These are phyloP conservation scores for Sparidentex hasta DNA, from an alignment of 2,797 vertebrate species.

Conservation along the genomic window DNA sequence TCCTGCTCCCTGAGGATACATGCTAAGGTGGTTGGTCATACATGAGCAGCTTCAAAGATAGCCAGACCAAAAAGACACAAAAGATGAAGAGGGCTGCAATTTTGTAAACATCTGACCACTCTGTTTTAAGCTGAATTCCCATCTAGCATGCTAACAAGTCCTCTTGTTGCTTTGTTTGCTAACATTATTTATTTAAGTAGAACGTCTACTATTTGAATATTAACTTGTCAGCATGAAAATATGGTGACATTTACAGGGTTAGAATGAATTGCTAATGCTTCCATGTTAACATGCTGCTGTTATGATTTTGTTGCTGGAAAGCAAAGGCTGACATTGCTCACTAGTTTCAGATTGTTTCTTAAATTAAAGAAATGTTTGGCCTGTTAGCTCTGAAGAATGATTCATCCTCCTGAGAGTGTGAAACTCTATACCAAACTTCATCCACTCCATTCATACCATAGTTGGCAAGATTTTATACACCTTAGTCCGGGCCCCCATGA, in stretches of 20 bases:
- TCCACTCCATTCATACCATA: not conserved
- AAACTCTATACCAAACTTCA: not conserved
- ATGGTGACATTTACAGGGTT: no score
- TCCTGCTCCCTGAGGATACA: constrained; percentile 41
- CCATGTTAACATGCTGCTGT: not conserved
- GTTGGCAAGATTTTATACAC: not conserved
- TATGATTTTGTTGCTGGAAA: not conserved
- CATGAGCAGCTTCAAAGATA: constrained; percentile 21
- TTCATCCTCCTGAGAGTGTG: not conserved
- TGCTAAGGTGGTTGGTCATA: constrained; percentile 51
- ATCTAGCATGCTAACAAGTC: no score
- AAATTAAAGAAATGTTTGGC: not conserved
- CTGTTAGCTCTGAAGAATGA: not conserved
- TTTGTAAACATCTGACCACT: not conserved
- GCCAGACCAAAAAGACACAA: constrained; percentile 12
- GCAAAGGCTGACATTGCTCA: not conserved
- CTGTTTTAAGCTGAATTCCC: not conserved
- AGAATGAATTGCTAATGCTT: not conserved
- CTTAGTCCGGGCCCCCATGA: no score
- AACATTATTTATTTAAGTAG: not conserved
- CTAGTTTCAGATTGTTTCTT: not conserved
- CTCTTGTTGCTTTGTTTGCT: not conserved
- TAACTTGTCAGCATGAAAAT: not conserved
- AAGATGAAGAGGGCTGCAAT: constrained; percentile 10
- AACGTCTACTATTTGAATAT: not conserved